Base-by-base conservation (phyloP, 2,797 vertebrate species). In the Phrynocephalus guinanensis region DNA sequence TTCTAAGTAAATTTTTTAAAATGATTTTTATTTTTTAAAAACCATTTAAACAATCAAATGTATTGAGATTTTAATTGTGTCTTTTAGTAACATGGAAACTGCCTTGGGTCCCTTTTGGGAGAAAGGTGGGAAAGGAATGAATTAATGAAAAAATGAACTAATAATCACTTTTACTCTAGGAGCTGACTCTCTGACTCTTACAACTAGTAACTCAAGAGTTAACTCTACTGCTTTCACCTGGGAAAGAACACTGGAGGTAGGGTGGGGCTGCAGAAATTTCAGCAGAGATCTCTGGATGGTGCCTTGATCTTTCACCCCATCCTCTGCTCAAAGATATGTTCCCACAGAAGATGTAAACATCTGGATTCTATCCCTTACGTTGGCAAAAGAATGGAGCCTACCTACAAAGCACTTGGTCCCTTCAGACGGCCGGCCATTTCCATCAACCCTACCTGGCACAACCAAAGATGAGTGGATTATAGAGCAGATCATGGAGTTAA, bases 281-380 rank as follows among this genome's bases (percentile, higher is more conserved):
- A 84, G 66, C 18, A 5, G 60, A 60, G 87, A 82, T 76, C 70
- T 75, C 56, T 81, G 79, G 79, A 30, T 68, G 60, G 71, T 76
- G 44, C 70, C 78, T 85, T 88, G 87, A 88, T 85, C 78, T 60
- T 68, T 56, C 81, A 88, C 83, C 48, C 5, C 87, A 88, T 88
- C 87, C 87, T 88, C 70, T 8, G 83, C 83, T 88, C 63, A 76
- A 76, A 60, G 79, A 30, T 56, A 85, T 4, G 50, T 85, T 88
- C 87, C 83, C 87, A 85, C 44, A 85, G 71, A 85, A 85, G 50
- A 68, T 52, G 18, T 48, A 50, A 84, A 81, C 70, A 85, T 48
- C 73, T 71, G 73, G n/a, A 38, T 77, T 60, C 33, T 48, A 79
- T 28, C 26, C 63, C 13, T 70, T 24, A 71, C 10, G 80, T 56